Evolutionary conservation across 2,888 invertebrate genomes (phyloP).

Genomic region (Andrena marginata): DNA sequence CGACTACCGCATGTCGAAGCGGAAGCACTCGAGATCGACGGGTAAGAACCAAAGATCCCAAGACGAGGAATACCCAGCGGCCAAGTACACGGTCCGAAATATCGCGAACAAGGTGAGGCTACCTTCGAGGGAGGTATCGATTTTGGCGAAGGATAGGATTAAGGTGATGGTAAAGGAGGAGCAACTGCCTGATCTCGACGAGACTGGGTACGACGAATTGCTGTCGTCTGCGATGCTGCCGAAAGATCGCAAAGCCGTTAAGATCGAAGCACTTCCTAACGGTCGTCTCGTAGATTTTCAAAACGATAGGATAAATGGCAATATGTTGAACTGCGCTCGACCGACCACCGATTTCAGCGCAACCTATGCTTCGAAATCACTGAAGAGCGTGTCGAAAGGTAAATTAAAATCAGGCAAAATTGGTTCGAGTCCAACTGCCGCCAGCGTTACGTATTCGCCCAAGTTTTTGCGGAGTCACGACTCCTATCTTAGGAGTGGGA

Average conservation of each 20-base stretch:
- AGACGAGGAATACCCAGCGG: not conserved
- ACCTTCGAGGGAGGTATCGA: not conserved
- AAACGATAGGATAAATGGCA: constrained; percentile 20
- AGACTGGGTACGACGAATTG: not conserved
- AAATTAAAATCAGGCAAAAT: constrained; percentile 20
- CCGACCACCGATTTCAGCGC: not conserved
- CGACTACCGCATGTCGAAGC: constrained; percentile 63
- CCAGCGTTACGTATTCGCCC: constrained; percentile 41
- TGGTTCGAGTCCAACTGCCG: not conserved
- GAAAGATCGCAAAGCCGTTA: not conserved
- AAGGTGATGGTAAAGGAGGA: constrained; percentile 51
- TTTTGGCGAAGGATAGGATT: not conserved
- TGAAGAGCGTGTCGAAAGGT: not conserved
- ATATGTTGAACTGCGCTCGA: not conserved
- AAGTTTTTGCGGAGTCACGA: constrained; percentile 75
- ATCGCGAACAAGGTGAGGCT: constrained; percentile 12
- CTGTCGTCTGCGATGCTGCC: not conserved
- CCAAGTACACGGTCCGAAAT: constrained; percentile 20
- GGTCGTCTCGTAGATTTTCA: constrained; percentile 1
- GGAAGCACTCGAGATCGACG: constrained; percentile 29
- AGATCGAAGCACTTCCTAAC: constrained; percentile 14
- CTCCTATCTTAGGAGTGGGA: constrained; percentile 73
- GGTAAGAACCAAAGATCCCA: constrained; percentile 7
- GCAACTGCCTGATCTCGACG: constrained; percentile 27
- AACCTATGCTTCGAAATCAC: not conserved